These are phyloP conservation scores for Pelodytes ibericus DNA, from an alignment of 2,797 vertebrate genomes.

Conservation along the genomic window DNA sequence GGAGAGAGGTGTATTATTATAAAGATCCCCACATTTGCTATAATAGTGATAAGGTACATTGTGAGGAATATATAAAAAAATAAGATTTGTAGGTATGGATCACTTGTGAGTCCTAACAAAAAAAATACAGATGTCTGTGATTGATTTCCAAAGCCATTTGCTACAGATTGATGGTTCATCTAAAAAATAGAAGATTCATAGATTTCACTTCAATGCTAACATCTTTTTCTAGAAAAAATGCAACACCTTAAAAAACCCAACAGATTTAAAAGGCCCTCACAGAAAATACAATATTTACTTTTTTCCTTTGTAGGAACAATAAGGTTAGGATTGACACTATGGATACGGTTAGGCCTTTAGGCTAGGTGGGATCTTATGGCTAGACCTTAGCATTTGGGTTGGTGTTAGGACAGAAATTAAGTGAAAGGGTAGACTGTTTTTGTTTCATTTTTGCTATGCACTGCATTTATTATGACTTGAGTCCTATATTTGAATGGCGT, in stretches of 20 bases:
- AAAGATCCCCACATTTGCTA: slow-evolving; percentile 32
- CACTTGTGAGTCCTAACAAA: slow-evolving; percentile 31
- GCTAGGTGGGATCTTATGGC: too few species aligned
- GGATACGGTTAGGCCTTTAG: too few species aligned
- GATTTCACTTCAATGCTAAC: neutral
- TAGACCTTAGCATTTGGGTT: too few species aligned
- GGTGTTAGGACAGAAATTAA: too few species aligned
- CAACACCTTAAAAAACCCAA: neutral
- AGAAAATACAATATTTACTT: too few species aligned
- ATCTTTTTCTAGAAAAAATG: neutral
- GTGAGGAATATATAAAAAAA: slow-evolving; percentile 33
- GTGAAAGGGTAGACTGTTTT: too few species aligned
- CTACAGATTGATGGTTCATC: slow-evolving; percentile 8
- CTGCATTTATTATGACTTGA: too few species aligned
- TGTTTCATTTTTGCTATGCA: too few species aligned
- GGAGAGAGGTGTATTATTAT: slow-evolving; percentile 10
- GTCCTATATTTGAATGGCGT: too few species aligned
- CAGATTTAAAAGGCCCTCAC: too few species aligned
- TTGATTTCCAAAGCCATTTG: slow-evolving; percentile 10
- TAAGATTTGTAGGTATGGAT: slow-evolving; percentile 18
- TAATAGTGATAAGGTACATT: slow-evolving; percentile 26
- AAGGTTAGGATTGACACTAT: too few species aligned
- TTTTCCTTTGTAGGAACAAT: too few species aligned
- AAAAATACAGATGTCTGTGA: slow-evolving; percentile 21
- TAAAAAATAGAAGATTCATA: neutral